Evolutionary conservation across 2,797 vertebrate species (phyloP), one percentile per base, ranked within the genome.

Genomic region (Argyrosomus regius): DNA sequence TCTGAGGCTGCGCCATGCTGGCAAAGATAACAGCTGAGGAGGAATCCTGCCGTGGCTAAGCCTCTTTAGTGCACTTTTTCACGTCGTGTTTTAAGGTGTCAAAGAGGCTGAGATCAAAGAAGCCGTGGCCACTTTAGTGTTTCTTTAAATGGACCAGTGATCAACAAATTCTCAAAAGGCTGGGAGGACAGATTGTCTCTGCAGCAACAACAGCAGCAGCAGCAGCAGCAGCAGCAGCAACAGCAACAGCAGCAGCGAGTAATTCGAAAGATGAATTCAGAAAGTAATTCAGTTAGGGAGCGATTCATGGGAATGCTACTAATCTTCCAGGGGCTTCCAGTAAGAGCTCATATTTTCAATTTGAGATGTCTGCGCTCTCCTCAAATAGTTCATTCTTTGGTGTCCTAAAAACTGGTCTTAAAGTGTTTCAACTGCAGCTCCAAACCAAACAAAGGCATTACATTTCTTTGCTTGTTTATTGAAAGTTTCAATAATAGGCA

Each of bases 391-490:
- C 79, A 71, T 82, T 88, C 84, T 85, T 85, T 77, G 78, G 79
- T 82, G 79, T 91, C 85, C 83, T 83, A 84, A 75, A 82, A 91
- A 81, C 28, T 9, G 54, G 50, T 68, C 70, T 78, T 78, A 77
- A 91, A 83, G 72, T 64, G 82, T 82, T 91, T 89, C 66, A 46
- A 69, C 59, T 53, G 75, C 20, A 11, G 77, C 24, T 89, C 88
- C 89, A 91, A 90, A 79, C 74, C 69, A 91, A 92, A 88, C 88
- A 91, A 87, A 86, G 59, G 86, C 91, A 80, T 90, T 82, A 56
- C 84, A 79, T 90, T 89, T 87, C 87, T 91, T 84, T 79, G 82
- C 91, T 89, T 92, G 90, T 90, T 93, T 92, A 90, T 91, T 87
- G 84, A 88, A 92, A 80, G 83, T 83, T 88, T 92, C 87, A 90